These are phyloP conservation scores for Myopa tessellatipennis DNA, from an alignment of 2,888 invertebrate genomes.

Conservation along the genomic window DNA sequence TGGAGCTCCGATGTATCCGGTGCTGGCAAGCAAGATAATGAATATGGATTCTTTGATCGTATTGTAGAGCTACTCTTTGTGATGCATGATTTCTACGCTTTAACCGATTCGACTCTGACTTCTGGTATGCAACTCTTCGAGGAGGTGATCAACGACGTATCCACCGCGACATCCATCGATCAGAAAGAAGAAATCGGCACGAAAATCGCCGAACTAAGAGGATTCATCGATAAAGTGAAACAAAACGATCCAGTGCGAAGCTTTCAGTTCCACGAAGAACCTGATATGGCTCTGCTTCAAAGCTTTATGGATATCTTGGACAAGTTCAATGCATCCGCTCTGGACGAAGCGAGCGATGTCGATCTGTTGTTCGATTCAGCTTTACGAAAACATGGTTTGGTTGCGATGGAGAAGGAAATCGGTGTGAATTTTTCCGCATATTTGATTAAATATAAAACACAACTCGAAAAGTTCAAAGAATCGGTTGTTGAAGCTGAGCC, in stretches of 20 bases:
- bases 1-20: not conserved
- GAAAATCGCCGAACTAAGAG: constrained; percentile 13
- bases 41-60: not conserved
- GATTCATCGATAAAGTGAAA: not conserved
- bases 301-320: constrained; percentile 6
- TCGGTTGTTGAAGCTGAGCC: constrained; percentile 2
- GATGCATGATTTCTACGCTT: constrained; percentile 18
- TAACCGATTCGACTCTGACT: constrained; percentile 5
- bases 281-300: not conserved
- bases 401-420: not conserved
- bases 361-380: not conserved
- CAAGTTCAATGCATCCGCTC: constrained; percentile 15
- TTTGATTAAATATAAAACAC: not conserved
- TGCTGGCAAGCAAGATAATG: not conserved
- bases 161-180: not conserved
- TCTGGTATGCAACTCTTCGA: not conserved
- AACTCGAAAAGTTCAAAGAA: constrained; percentile 5
- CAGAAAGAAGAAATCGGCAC: not conserved
- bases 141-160: constrained; percentile 10
- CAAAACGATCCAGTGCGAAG: not conserved
- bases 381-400: not conserved
- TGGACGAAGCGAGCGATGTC: not conserved
- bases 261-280: not conserved
- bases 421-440: not conserved
- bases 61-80: not conserved